phyloP scores from a whole-genome alignment of 1,140 invertebrate species.

The Centruroides vittatus region DNA sequence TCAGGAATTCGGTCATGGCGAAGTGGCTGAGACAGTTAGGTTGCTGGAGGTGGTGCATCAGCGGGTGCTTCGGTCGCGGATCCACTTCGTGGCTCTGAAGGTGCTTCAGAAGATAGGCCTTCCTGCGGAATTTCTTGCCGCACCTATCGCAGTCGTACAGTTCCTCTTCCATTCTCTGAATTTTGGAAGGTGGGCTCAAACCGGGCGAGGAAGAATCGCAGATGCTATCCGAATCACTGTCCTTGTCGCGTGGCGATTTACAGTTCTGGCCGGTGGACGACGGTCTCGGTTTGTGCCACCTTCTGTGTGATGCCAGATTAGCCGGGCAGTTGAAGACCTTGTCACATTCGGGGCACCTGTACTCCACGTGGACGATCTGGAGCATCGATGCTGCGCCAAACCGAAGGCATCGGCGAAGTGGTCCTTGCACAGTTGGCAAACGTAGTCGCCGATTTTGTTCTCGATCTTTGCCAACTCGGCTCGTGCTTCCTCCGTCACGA shows the following conservation, averaged over 20 bases:
- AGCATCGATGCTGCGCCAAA: conserved; percentile 90
- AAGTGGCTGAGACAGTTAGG: no score
- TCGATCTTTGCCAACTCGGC: conserved; percentile 90
- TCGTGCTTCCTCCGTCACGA: conserved; percentile 89
- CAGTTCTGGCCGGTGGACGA: background rate
- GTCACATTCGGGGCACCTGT: conserved; percentile 95
- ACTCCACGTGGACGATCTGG: conserved; percentile 96
- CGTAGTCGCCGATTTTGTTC: conserved; percentile 89
- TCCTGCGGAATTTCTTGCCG: conserved; percentile 63
- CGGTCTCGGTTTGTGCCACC: conserved; percentile 84
- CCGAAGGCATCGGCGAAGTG: conserved; percentile 91
- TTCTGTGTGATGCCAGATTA: conserved; percentile 87
- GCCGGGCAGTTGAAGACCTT: conserved; percentile 98
- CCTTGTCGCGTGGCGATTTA: background rate
- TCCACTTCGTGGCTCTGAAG: no score
- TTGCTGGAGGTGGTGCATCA: no score
- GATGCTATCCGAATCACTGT: background rate
- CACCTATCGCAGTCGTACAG: conserved; percentile 56
- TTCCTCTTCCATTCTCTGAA: conserved; percentile 14
- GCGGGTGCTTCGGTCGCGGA: no score
- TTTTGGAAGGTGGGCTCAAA: background rate
- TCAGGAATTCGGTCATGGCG: no score
- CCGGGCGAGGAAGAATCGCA: conserved; percentile 12
- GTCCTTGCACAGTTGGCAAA: conserved; percentile 83
- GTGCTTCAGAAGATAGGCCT: conserved; percentile 69